phyloP scores from a whole-genome alignment of 2,888 invertebrate genomes.

The Saturnia pavonia region DNA sequence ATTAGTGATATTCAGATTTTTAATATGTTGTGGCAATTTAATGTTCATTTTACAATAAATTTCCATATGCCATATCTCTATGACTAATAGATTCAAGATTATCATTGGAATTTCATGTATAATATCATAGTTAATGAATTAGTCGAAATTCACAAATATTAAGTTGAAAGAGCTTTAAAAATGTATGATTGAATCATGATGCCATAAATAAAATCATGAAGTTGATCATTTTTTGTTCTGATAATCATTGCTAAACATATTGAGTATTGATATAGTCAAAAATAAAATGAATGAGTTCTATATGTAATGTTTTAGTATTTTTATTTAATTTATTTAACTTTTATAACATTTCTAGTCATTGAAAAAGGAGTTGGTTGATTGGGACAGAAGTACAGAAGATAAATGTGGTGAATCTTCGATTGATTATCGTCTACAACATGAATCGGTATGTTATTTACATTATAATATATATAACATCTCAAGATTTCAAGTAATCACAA shows the following conservation, averaged over 20 bases:
- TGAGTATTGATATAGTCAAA: no score
- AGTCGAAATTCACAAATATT: no score
- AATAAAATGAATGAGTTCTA: neutral
- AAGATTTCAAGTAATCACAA: constrained; percentile 36
- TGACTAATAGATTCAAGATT: no score
- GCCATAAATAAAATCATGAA: no score
- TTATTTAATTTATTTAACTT: constrained; percentile 13
- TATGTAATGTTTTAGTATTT: neutral
- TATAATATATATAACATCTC: constrained; percentile 31
- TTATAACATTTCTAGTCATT: constrained; percentile 85
- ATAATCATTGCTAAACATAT: no score
- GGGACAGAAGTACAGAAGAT: constrained; percentile 90
- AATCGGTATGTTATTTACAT: constrained; percentile 86
- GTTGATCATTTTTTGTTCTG: no score
- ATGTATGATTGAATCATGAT: no score
- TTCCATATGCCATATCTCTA: no score
- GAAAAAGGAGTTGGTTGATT: constrained; percentile 92
- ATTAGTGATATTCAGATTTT: neutral
- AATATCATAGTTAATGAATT: no score
- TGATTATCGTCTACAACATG: constrained; percentile 91
- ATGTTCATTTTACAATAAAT: no score
- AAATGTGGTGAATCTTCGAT: constrained; percentile 89
- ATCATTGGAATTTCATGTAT: no score
- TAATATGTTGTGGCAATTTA: neutral
- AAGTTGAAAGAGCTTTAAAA: no score